phyloP scores from a whole-genome alignment of 2,888 invertebrate genomes.

The Cancer borealis region DNA sequence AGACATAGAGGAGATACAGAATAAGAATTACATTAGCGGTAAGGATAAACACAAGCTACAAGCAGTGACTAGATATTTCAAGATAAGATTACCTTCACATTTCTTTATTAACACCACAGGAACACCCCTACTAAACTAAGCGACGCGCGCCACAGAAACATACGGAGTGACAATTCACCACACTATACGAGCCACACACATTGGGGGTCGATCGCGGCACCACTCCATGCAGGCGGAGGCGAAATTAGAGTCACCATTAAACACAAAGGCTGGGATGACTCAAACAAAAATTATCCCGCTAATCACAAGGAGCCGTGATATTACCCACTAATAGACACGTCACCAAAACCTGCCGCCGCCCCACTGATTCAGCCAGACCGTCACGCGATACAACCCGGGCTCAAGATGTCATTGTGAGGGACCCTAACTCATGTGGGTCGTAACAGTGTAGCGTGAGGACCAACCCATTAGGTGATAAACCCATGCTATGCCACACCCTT shows the following conservation, averaged over 20 bases:
- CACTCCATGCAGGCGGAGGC: not conserved
- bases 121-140: not conserved
- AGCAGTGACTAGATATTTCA: not conserved
- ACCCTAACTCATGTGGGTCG: not conserved
- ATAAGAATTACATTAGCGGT: not conserved
- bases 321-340: slow-evolving; percentile 24
- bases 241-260: slow-evolving; percentile 25
- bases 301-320: slow-evolving; percentile 23
- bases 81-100: not conserved
- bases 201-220: not conserved
- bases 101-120: not conserved
- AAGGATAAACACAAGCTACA: not conserved
- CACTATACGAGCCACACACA: not conserved
- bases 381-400: not conserved
- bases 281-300: slow-evolving; percentile 15
- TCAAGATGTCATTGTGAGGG: slow-evolving; percentile 28
- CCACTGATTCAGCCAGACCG: not conserved
- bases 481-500: not conserved
- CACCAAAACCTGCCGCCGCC: not conserved
- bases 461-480: slow-evolving; percentile 27
- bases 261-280: not conserved
- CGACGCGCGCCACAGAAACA: not conserved
- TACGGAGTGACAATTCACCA: not conserved
- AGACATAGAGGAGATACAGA: not conserved
- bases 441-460: not conserved